Base-by-base conservation (phyloP, 2,797 vertebrate species). In the Gastrophryne carolinensis region DNA sequence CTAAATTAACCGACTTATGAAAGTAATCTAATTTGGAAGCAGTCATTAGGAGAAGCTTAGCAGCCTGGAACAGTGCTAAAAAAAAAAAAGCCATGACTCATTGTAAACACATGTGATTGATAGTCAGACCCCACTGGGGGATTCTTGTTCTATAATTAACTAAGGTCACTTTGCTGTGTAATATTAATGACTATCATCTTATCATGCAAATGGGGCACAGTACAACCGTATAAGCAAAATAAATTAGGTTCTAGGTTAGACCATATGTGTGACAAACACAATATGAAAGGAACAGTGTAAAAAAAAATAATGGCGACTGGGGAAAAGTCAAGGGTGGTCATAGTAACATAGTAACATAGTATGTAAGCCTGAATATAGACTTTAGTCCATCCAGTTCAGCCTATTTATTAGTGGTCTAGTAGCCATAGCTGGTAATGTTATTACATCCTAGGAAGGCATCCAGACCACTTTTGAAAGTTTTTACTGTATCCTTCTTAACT, bases 11-110 rank as follows among this genome's bases (percentile, higher is more conserved):
- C 29, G 29, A 66, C 67, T 75, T 58, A 60, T 60, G 47, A 61
- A 75, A 52, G 73, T 75, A 68, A 75, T 75, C 73, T 61, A 53
- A 68, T 68, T 75, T 69, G 50, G 73, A 66, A 49, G 56, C 37
- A 58, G 62, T 58, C 72, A 74, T 74, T 74, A 74, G 37, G 2
- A 12, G 69, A 26, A 61, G 69, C 69, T 70, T 49, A 70, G 50
- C 49, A 10, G 30, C 60, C 47, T 26, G 26, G 12, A 60, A 58
- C 70, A 54, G n/a, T n/a, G n/a, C n/a, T n/a, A n/a, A n/a, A n/a
- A 39, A 63, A 50, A 58, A 73, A 63, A 62, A 73, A 52, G 63
- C 58, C 63, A 73, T 63, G 63, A 56, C 26, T 61, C 64, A 68
- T 37, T 62, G 64, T 68, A 75, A 61, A 68, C 73, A 62, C 44